Evolutionary conservation across 2,888 invertebrate genomes (phyloP).

Genomic region (Venusia cambrica): DNA sequence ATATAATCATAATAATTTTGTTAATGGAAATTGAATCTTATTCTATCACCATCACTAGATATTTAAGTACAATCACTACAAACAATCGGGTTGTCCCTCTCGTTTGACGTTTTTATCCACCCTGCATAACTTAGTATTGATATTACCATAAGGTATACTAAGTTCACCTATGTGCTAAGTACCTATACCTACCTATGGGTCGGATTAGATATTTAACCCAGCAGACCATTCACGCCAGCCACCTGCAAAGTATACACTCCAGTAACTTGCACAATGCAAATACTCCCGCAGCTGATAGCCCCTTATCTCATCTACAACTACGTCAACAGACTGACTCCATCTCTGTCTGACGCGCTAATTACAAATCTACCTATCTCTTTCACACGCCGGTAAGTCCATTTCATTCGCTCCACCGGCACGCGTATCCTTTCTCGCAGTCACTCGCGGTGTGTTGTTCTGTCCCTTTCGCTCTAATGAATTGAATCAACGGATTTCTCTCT

Average conservation of each 20-base stretch:
- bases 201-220: too few species aligned
- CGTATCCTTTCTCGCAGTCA: slow-evolving; percentile 33
- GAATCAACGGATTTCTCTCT: slow-evolving; percentile 74
- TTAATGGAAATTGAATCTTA: too few species aligned
- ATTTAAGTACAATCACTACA: too few species aligned
- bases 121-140: too few species aligned
- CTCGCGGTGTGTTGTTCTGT: slow-evolving; percentile 28
- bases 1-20: too few species aligned
- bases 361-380: slow-evolving; percentile 37
- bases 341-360: slow-evolving; percentile 44
- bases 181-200: too few species aligned
- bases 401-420: slow-evolving; percentile 29
- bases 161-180: too few species aligned
- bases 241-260: slow-evolving; percentile 33
- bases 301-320: slow-evolving; percentile 78
- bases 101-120: too few species aligned
- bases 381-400: slow-evolving; percentile 40
- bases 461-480: slow-evolving; percentile 71
- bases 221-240: too few species aligned
- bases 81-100: too few species aligned
- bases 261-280: slow-evolving; percentile 54
- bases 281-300: slow-evolving; percentile 69
- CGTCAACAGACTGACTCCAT: slow-evolving; percentile 69
- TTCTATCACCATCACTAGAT: too few species aligned
- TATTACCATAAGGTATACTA: too few species aligned